Base-by-base conservation (phyloP, 2,113 vertebrate species). In the Oncorhynchus nerka region DNA sequence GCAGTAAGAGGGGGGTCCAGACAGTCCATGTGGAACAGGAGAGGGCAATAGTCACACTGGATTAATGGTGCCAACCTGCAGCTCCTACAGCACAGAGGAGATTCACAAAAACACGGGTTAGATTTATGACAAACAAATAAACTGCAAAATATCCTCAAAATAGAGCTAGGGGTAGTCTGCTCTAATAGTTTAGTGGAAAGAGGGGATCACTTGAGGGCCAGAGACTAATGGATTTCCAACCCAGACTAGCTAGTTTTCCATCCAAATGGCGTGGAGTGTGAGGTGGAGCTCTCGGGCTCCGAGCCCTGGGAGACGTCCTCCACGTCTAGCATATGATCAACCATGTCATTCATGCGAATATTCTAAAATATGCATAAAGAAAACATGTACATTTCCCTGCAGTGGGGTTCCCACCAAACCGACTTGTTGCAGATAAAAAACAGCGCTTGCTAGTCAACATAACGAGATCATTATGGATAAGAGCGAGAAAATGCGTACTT, bases 11-110 rank as follows among this genome's bases (percentile, higher is more conserved):
- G 98, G 8, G 98, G 98, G 86, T 98, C 95, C 83, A 99, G 92
- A 90, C 98, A 99, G 94, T 99, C 98, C 97, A 98, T 99, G 91
- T 99, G 97, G 90, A 99, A 99, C 79, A 99, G 92, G 19, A 99
- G 96, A 1, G 98, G 96, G 88, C 98, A 99, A 90, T 98, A 99
- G 89, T 99, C 97, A 79, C 98, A 99, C 90, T 98, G 97, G 90
- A 99, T 95, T 65, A 99, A 93, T 39, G 97, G 98, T 67, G 97
- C 98, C 89, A 98, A 89, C 19, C 98, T 94, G 90, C 98, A 99
- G 74, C 97, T 99, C 96, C 98, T 99, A 87, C n/a, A 62, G 24
- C n/a, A 24, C 59, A 62, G 7, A 62, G 13, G 51, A 19, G 51
- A 19, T 20, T 57, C 55, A 57, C 19, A 20, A 57, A 13, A 57